Base-by-base conservation (phyloP, 1,140 invertebrate species). In the Halesus radiatus region DNA sequence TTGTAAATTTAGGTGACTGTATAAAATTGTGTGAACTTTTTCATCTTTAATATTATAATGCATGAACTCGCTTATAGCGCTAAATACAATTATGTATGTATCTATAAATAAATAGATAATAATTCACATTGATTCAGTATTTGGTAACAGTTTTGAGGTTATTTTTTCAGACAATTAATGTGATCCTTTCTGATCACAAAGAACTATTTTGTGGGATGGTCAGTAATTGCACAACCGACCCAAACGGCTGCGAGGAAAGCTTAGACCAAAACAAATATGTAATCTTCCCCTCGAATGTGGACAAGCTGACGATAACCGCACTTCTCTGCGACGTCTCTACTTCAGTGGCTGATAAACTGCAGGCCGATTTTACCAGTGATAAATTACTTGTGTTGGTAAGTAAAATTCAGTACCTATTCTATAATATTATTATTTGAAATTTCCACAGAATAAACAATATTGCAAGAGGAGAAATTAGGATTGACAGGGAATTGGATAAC, bases 301-400 rank as follows among this genome's bases (percentile, higher is more conserved):
- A 85, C 50, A 20, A 74, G 18, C 76, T 85, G 7, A 32, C 68
- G n/a, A 56, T 88, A 5, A 81, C 85, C 0, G 8, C 78, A 23
- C 78, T 85, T 2, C 72, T 89, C 6, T 90, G 88, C 81, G 79
- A 87, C 58, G 84, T 87, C 7, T 85, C 86, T 0, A 60, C 64
- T n/a, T 80, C 85, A 0, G 87, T 90, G 6, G 86, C 87, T 45
- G 79, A 83, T 32, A 88, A 87, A 66, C 76, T 90, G 6, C 73
- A 82, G 37, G 83, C 78, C 10, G 77, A 81, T 52, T 18, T 74
- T 3, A 50, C 76, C 37, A 84, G 88, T 45, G 87, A 87, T 8
- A 76, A 84, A 16, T 81, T 90, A 53, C 84, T 86, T 4, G 85
- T 87, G 84, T 85, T 85, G 75, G 88, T 89, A 85, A 85, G 87